phyloP scores from a whole-genome alignment of 2,797 vertebrate genomes.

The Rhinichthys osculus region DNA sequence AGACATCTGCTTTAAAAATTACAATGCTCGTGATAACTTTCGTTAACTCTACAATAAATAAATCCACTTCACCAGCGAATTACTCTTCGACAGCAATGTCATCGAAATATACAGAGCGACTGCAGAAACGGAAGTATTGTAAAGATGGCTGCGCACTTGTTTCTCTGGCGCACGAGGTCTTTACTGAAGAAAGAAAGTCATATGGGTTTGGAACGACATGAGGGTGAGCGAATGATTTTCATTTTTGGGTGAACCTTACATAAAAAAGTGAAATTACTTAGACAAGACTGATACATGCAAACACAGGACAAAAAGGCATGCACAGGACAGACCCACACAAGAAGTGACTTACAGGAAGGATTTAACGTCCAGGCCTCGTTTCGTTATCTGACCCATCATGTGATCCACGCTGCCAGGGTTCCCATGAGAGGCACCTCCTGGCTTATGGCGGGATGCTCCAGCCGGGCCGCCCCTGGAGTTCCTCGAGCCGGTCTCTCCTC shows the following conservation, averaged over 20 bases:
- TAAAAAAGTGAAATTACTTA: not conserved
- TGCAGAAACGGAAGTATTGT: no score
- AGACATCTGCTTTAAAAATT: no score
- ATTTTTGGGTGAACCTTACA: not conserved
- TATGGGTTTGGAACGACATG: not conserved
- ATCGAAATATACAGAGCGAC: no score
- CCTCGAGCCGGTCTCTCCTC: slow-evolving; percentile 81
- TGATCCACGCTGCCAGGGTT: slow-evolving; percentile 98
- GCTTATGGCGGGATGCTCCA: slow-evolving; percentile 84
- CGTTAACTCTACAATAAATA: no score
- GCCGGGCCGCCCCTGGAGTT: slow-evolving; percentile 79
- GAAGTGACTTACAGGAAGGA: slow-evolving; percentile 95
- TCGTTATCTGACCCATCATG: slow-evolving; percentile 97
- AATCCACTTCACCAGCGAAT: no score
- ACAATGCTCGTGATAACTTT: no score
- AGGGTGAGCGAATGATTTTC: not conserved
- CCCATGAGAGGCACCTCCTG: slow-evolving; percentile 81
- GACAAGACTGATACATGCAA: not conserved
- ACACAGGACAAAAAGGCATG: slow-evolving; percentile 18
- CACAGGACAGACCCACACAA: slow-evolving; percentile 37
- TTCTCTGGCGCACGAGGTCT: no score
- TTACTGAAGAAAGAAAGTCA: not conserved
- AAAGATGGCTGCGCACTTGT: no score
- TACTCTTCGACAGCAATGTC: no score
- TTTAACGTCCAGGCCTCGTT: slow-evolving; percentile 97